Percentiles rank a stretch among this genome's conserved stretches.
Conservation (phyloP, 1,140 invertebrate species). For the Gryllus bimaculatus region DNA sequence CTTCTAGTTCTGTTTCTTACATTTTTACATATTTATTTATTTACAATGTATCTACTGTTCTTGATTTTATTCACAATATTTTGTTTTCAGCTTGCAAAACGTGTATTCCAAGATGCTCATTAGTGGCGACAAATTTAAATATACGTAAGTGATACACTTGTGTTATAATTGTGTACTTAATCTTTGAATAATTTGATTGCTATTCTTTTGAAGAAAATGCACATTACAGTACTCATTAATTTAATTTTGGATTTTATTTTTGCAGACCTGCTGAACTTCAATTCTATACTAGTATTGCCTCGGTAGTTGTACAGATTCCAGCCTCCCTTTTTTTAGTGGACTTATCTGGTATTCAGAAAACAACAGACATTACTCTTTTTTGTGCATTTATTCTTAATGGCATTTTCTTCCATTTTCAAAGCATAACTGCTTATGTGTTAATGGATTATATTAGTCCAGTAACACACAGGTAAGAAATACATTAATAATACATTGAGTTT, state of each 20-base stretch:
- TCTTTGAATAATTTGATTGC: no score
- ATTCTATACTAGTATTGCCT: conserved; percentile 74
- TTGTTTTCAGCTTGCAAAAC: conserved; percentile 58
- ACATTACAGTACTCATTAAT: no score
- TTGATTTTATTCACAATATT: background rate
- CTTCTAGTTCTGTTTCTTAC: no score
- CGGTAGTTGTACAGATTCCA: conserved; percentile 70
- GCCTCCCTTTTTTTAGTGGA: conserved; percentile 61
- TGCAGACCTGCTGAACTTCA: conserved; percentile 72
- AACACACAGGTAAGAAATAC: conserved; percentile 61
- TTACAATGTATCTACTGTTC: background rate
- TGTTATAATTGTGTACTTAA: no score
- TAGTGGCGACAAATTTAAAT: conserved; percentile 67
- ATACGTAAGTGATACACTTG: conserved; percentile 51
- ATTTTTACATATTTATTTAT: no score
- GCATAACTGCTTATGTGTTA: conserved; percentile 74
- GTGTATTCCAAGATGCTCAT: conserved; percentile 78
- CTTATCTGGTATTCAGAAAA: conserved; percentile 39
- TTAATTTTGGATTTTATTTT: conserved; percentile 12
- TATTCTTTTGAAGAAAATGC: no score
- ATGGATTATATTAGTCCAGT: conserved; percentile 82
- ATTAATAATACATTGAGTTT: background rate
- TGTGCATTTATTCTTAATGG: conserved; percentile 63
- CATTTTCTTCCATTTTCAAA: conserved; percentile 79
- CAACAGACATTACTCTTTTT: conserved; percentile 40